phyloP scores from a whole-genome alignment of 2,888 invertebrate genomes.

The Balanococcus diminutus region DNA sequence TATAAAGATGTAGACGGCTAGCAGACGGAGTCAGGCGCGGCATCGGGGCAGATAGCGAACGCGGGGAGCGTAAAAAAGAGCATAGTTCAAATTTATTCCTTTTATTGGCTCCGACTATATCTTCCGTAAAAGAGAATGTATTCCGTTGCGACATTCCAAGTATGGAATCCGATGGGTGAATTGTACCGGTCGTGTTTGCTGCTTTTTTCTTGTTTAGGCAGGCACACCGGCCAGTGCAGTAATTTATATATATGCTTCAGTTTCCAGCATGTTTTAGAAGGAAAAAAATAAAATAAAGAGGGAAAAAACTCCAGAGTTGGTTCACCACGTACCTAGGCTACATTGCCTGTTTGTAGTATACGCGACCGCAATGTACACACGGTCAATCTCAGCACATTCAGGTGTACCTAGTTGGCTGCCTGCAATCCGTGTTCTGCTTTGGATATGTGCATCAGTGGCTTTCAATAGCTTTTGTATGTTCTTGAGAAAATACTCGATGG shows the following conservation, averaged over 20 bases:
- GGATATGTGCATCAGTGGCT: no score
- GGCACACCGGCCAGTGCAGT: neutral
- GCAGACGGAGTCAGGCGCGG: neutral
- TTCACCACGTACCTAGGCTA: neutral
- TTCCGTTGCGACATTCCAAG: slow-evolving; percentile 50
- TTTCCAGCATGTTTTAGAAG: neutral
- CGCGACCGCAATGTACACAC: neutral
- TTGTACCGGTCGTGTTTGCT: slow-evolving; percentile 48
- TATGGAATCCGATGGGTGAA: slow-evolving; percentile 47
- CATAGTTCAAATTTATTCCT: slow-evolving; percentile 46
- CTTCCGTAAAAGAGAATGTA: slow-evolving; percentile 48
- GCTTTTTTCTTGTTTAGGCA: slow-evolving; percentile 10
- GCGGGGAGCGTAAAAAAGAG: slow-evolving; percentile 15
- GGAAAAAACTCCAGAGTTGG: neutral
- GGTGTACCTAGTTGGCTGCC: no score
- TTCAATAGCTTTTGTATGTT: neutral
- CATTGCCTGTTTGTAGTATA: no score
- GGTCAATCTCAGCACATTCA: no score
- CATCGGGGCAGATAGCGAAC: neutral
- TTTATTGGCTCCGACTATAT: slow-evolving; percentile 43
- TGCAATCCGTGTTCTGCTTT: no score
- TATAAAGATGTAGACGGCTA: slow-evolving; percentile 18
- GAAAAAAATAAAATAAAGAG: neutral
- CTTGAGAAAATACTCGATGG: neutral
- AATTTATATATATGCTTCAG: slow-evolving; percentile 31